Percentiles rank a stretch among this genome's conserved stretches.
phyloP scores from a whole-genome alignment of 2,888 invertebrate genomes.

The Leptinotarsa rubiginosa region DNA sequence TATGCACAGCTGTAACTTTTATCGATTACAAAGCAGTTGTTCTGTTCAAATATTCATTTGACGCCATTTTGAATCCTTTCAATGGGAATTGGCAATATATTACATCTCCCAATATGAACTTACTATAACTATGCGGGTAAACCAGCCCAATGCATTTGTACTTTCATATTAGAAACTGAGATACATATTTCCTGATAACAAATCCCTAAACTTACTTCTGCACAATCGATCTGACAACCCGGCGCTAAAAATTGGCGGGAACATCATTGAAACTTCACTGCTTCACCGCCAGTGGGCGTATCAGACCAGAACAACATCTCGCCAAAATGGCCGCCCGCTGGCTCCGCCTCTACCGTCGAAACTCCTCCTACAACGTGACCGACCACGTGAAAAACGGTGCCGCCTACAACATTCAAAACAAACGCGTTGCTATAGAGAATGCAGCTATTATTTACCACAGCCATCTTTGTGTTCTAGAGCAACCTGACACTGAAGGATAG shows the following conservation, averaged over 20 bases:
- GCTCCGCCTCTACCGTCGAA: constrained; percentile 48
- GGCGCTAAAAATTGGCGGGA: constrained; percentile 40
- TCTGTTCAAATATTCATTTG: background rate
- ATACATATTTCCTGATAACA: no score
- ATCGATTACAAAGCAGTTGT: background rate
- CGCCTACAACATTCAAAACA: constrained; percentile 49
- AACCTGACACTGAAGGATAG: constrained; percentile 34
- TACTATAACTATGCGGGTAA: no score
- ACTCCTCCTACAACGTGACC: constrained; percentile 51
- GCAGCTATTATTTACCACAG: constrained; percentile 45
- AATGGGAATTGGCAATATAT: no score
- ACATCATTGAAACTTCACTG: constrained; percentile 13
- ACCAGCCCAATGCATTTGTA: no score
- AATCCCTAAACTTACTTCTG: background rate
- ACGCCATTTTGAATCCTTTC: no score
- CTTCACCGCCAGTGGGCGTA: constrained; percentile 40
- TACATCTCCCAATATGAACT: no score
- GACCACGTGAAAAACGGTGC: constrained; percentile 52
- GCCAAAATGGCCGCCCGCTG: constrained; percentile 47
- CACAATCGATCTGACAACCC: constrained; percentile 22
- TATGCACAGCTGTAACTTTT: constrained; percentile 32
- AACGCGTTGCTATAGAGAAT: constrained; percentile 58
- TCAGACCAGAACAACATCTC: constrained; percentile 33
- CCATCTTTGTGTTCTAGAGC: constrained; percentile 52
- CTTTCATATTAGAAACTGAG: no score